Evolutionary conservation across 2,797 vertebrate species (phyloP).

Genomic region (Halcyon chelicuti): DNA sequence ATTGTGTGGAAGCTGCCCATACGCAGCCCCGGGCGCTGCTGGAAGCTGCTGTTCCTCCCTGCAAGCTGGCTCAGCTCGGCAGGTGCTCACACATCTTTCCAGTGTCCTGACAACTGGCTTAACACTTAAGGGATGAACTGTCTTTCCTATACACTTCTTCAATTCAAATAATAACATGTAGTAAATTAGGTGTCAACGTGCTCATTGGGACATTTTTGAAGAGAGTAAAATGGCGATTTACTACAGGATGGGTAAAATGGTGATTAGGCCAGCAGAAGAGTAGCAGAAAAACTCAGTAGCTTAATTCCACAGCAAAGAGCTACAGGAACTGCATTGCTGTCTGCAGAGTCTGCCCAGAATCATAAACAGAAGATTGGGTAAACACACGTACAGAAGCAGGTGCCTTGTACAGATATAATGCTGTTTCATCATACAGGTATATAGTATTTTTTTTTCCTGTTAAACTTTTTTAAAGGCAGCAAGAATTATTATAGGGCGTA

Average conservation of each 20-base stretch:
- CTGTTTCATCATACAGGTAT: neutral
- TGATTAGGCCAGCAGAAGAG: neutral
- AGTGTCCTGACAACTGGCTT: neutral
- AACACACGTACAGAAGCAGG: neutral
- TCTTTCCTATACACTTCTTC: neutral
- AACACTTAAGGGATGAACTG: neutral
- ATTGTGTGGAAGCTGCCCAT: neutral
- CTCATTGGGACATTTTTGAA: neutral
- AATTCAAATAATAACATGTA: neutral
- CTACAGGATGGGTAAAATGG: neutral
- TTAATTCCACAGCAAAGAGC: neutral
- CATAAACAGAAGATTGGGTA: neutral
- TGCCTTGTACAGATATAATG: neutral
- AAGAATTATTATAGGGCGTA: neutral
- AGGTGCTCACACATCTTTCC: neutral
- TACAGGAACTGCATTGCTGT: neutral
- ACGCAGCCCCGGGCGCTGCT: neutral
- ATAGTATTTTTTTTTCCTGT: neutral
- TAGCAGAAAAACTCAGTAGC: neutral
- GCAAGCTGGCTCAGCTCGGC: neutral
- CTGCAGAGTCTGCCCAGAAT: neutral
- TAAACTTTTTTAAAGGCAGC: neutral
- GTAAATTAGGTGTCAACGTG: neutral
- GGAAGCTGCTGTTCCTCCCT: constrained; percentile 21
- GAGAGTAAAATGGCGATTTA: neutral